Base-by-base conservation (phyloP, 2,797 vertebrate species). In the Nyctalus aviator region DNA sequence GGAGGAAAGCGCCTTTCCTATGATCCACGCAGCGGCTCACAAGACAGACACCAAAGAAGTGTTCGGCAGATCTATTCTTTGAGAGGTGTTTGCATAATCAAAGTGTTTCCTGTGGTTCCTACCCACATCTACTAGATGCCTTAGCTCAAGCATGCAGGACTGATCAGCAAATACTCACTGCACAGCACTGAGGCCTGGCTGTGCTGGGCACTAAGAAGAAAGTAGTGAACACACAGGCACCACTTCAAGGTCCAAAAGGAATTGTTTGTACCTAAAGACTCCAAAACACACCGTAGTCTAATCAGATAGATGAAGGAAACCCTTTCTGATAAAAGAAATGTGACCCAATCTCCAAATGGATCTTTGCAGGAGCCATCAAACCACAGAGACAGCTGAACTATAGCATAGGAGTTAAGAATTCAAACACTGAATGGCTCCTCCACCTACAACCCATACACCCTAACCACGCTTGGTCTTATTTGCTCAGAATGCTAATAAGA, bases 321-420 rank as follows among this genome's bases (percentile, higher is more conserved):
- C 3, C 8, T 64, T 88, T 77, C 79, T 73, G 20, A 7, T 59
- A 72, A 77, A 87, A n/a, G 76, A 62, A 79, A 35, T 59, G 77
- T 32, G 35, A 69, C 1, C 20, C 37, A 82, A 3, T 59, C 46
- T 84, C 81, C 37, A 84, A 73, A 27, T 25, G 17, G 21, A 57
- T 68, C 41, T 66, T 79, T 17, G 9, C 27, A 57, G 1, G 8
- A 73, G 27, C 6, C 13, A 62, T 30, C 23, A 71, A 84, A 73
- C 41, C 32, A 35, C 53, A 62, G 50, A 87, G 25, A 59, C 7
- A 46, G 64, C 14, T 62, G 35, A 50, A 66, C 57, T 11, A 8
- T 1, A 41, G 3, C 7, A 12, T 0, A 20, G 3, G 7, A 8
- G 14, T 62, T 62, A 53, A 72, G 25, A 88, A 64, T 21, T 25